Evolutionary conservation across 2,888 invertebrate genomes (phyloP).

Genomic region (Agrilus cyanescens): DNA sequence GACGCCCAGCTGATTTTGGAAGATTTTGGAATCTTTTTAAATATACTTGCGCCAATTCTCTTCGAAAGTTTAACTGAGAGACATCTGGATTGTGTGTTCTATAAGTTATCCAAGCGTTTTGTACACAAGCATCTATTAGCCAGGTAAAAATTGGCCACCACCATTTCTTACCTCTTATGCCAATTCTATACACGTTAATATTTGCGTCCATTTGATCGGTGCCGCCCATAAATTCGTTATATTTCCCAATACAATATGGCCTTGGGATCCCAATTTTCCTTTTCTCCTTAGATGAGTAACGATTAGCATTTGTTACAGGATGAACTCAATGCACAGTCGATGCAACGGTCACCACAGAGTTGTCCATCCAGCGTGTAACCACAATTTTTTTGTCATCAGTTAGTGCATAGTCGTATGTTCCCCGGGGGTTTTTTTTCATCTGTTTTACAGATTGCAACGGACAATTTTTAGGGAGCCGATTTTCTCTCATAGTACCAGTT

Average conservation of each 20-base stretch:
- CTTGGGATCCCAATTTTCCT: constrained; percentile 11
- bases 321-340: constrained; percentile 14
- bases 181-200: too few relatives aligned
- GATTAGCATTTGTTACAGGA: constrained; percentile 9
- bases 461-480: constrained; percentile 16
- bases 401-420: constrained; percentile 5
- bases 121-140: too few relatives aligned
- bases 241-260: constrained; percentile 12
- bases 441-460: constrained; percentile 13
- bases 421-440: constrained; percentile 9
- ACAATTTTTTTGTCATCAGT: constrained; percentile 13
- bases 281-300: constrained; percentile 13
- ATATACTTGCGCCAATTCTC: too few relatives aligned
- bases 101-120: too few relatives aligned
- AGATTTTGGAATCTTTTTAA: too few relatives aligned
- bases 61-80: too few relatives aligned
- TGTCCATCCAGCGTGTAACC: constrained; percentile 21
- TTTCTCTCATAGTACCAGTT: constrained; percentile 18
- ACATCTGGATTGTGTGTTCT: too few relatives aligned
- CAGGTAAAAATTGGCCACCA: too few relatives aligned
- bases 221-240: constrained; percentile 17
- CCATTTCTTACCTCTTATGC: too few relatives aligned
- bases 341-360: constrained; percentile 20
- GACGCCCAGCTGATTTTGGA: too few relatives aligned
- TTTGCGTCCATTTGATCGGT: constrained; percentile 6